These are phyloP conservation scores for Acanthurus tractus DNA, from an alignment of 2,797 vertebrate species.

Conservation along the genomic window DNA sequence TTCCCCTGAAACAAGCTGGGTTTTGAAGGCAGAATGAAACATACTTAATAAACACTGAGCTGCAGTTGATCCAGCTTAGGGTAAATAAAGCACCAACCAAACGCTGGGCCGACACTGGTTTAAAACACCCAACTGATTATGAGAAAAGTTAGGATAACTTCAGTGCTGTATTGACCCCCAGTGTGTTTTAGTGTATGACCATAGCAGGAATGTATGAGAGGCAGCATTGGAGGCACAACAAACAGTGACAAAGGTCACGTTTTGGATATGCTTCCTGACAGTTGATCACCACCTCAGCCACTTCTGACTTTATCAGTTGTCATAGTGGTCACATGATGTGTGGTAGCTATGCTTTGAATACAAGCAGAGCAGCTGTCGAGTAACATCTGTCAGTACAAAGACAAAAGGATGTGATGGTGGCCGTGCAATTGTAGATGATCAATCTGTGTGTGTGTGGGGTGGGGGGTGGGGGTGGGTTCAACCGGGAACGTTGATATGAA, in stretches of 20 bases:
- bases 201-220: neutral
- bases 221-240: neutral
- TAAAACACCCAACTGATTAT: neutral
- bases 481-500: neutral
- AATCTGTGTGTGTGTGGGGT: no score
- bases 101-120: neutral
- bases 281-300: constrained; percentile 2
- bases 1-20: neutral
- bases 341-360: constrained; percentile 31
- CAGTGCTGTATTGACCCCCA: neutral
- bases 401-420: constrained; percentile 19
- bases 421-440: neutral
- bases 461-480: no score
- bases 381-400: constrained; percentile 28
- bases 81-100: neutral
- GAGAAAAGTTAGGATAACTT: neutral
- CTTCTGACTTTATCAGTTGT: constrained; percentile 9
- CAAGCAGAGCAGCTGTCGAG: constrained; percentile 42
- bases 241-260: constrained; percentile 5
- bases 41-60: neutral
- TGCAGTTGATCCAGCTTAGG: neutral
- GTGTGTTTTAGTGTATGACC: neutral
- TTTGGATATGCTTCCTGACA: constrained; percentile 23
- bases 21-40: constrained; percentile 2
- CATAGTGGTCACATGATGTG: constrained; percentile 39